These are phyloP conservation scores for Apostichopus leukothele DNA, from an alignment of 53 echinoderm and acorn worm species.

Conservation along the genomic window DNA sequence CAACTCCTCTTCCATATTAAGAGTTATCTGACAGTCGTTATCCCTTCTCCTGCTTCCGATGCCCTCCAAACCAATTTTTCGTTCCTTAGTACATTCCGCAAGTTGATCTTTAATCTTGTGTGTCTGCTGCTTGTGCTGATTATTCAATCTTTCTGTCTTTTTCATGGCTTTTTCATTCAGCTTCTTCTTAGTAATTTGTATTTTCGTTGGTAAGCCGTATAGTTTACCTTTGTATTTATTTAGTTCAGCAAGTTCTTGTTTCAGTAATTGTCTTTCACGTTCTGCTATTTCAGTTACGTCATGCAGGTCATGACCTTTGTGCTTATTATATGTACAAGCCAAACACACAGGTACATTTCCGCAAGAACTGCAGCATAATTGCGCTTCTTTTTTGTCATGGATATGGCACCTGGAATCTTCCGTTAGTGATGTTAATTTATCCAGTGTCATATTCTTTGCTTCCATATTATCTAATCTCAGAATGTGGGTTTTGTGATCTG, in stretches of 20 bases:
- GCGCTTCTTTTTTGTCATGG: not conserved
- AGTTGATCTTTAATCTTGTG: not conserved
- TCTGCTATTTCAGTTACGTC: not conserved
- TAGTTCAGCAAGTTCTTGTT: not conserved
- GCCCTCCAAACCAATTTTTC: not conserved
- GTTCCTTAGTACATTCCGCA: not conserved
- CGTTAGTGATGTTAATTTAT: not conserved
- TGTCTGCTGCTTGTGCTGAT: not conserved
- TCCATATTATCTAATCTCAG: not conserved
- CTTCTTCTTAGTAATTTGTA: not conserved
- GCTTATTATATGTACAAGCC: not conserved
- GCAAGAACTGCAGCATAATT: not conserved
- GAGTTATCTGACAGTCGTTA: not conserved
- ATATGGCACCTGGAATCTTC: not conserved
- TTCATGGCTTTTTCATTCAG: not conserved
- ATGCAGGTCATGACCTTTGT: constrained; percentile 19
- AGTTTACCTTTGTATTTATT: not conserved
- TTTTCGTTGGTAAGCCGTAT: not conserved
- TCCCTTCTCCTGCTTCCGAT: not conserved
- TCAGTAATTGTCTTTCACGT: not conserved
- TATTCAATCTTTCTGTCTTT: not conserved
- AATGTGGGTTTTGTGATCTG: constrained; percentile 1
- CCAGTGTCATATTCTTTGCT: constrained; percentile 2
- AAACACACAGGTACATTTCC: not conserved
- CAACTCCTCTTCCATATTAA: not conserved